Conservation (phyloP, 1,140 invertebrate species). For the Heterodera schachtii region DNA sequence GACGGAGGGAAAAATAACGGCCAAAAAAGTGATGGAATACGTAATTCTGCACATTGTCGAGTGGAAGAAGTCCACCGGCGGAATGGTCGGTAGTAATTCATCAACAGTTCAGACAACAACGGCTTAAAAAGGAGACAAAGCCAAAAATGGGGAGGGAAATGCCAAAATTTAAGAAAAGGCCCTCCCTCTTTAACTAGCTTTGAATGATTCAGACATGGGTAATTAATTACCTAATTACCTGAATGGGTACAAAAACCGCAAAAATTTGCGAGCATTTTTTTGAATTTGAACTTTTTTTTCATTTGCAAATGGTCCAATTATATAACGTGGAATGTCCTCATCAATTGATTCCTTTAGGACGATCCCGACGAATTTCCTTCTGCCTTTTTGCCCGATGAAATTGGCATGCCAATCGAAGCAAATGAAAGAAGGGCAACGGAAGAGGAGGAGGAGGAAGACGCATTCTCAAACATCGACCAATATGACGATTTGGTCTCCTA, state of each 20-base stretch:
- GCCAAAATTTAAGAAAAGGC: no score
- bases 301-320: no score
- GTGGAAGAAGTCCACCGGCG: constrained; percentile 67
- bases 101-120: background rate
- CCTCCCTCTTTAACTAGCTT: no score
- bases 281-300: no score
- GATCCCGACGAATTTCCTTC: constrained; percentile 23
- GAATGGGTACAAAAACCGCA: no score
- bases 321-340: no score
- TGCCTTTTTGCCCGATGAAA: constrained; percentile 26
- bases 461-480: constrained; percentile 44
- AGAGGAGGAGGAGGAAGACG: constrained; percentile 33
- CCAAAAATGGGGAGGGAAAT: no score
- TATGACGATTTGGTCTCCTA: constrained; percentile 26
- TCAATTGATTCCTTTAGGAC: constrained; percentile 2
- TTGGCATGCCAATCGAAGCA: constrained; percentile 7
- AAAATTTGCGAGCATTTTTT: no score
- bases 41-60: constrained; percentile 71
- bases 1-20: constrained; percentile 64
- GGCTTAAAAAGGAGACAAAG: no score
- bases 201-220: no score
- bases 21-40: constrained; percentile 71
- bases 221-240: background rate
- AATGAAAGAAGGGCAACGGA: background rate
- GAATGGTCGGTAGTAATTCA: background rate